Evolutionary conservation across 2,888 invertebrate genomes (phyloP), one percentile per base, ranked within the genome.

Genomic region (Notocelia uddmanniana): DNA sequence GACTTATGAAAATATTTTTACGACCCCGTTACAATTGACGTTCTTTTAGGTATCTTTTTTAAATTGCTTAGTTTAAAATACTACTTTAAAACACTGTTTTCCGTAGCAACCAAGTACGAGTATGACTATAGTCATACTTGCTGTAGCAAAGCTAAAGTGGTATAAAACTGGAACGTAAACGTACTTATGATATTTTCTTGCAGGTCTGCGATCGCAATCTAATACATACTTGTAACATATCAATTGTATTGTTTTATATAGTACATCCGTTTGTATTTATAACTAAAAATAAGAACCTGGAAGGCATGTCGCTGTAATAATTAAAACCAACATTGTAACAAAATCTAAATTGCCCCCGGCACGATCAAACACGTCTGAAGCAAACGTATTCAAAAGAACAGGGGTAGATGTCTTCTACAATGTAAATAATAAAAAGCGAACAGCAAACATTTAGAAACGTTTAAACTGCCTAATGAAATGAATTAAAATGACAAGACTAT

Each of bases 271-370:
- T 45, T n/a, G 45, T 45, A 45, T 45, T 45, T 45, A 45, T n/a
- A 57, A 34, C 1, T 18, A 34, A 19, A 8, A 55, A 11, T 18
- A 18, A 15, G 34, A 18, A 11, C 57, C 3, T n/a, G 52, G n/a
- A 64, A 23, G 37, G 13, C 45, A 69, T 69, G 64, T 45, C 58
- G 21, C 58, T 60, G 62, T 54, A 73, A 75, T 76, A 83, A 85
- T 84, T 85, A 82, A 83, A 84, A 80, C 75, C 69, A 80, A 86
- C 85, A 83, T 80, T 85, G 85, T 86, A 84, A 80, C 74, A 74
- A 79, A 79, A 75, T 76, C 77, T 76, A 77, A 79, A 75, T 75
- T 74, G 75, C 79, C 76, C 75, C 57, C 41, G 58, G 73, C 54
- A 41, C 48, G 57, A 57, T 66, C 62, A 66, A 73, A 79, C 83